Evolutionary conservation across 2,113 vertebrate species (phyloP), one percentile per base, ranked within the genome.

Genomic region (Macaca fascicularis): DNA sequence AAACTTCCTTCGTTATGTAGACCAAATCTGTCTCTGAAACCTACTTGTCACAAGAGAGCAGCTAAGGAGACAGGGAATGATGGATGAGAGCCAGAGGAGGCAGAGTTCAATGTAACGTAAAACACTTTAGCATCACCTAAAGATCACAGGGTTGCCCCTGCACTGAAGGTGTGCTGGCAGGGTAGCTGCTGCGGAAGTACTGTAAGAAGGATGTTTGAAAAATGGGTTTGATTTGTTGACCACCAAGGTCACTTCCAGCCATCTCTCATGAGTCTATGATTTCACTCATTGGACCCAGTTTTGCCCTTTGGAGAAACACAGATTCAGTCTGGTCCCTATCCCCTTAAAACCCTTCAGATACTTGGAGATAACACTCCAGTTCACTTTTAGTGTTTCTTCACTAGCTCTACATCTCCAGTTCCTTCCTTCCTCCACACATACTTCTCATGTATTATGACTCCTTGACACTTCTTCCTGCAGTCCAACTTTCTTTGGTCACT

Each of bases 221-320:
- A 61, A 72, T 19, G 40, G 20, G 45, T 40, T 38, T 83, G 50
- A 40, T 38, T 81, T 48, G 17, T 22, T 85, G 80, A 83, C 64
- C 57, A 69, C 30, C 64, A 86, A 67, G 11, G 55, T 57, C 32
- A 79, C 55, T 45, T 76, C n/a, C 12, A 59, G 70, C 32, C 64
- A 38, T 82, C 78, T 64, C 19, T 57, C 75, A 72, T 17, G 27
- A 74, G 55, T 84, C 52, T 83, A 2, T 74, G 40, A 20, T 78
- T 96, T 70, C 2, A 59, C 35, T 57, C 59, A 32, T 23, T 89
- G 86, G 57, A 86, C 23, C 55, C 19, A 69, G 8, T 35, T 89
- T 96, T 64, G 17, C 30, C 59, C 61, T 95, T 92, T 45, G n/a
- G 48, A 80, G 74, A 79, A 92, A 61, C 25, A 87, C 50, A 95